Evolutionary conservation across 2,888 invertebrate species (phyloP).

Genomic region (Malacosoma neustria): DNA sequence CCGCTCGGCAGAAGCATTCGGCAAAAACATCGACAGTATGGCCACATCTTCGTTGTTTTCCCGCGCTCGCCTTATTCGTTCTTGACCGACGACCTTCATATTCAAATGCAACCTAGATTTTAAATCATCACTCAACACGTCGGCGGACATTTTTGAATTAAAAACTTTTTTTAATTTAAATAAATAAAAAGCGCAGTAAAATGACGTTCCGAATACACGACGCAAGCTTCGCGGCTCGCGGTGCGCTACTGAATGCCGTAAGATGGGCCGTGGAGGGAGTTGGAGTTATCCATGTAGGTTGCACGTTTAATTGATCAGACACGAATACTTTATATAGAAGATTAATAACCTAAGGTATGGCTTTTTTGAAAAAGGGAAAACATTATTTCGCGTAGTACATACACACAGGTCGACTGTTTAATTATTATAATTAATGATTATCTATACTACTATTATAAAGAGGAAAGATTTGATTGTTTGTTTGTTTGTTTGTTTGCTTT

Average conservation of each 20-base stretch:
- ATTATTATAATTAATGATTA: too few species aligned
- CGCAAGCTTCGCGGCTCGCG: slow-evolving; percentile 61
- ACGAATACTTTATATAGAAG: slow-evolving; percentile 33
- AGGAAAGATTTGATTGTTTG: too few species aligned
- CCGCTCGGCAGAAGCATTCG: slow-evolving; percentile 76
- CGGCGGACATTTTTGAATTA: slow-evolving; percentile 77
- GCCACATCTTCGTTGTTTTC: slow-evolving; percentile 92
- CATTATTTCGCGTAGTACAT: too few species aligned
- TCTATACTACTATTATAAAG: too few species aligned
- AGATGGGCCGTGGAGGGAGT: slow-evolving; percentile 24
- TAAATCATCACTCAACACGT: slow-evolving; percentile 86
- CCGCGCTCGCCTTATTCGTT: slow-evolving; percentile 84
- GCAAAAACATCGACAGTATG: slow-evolving; percentile 88
- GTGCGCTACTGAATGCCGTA: slow-evolving; percentile 44
- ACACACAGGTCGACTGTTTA: too few species aligned
- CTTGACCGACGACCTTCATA: slow-evolving; percentile 88
- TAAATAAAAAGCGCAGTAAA: slow-evolving; percentile 29
- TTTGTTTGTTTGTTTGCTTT: too few species aligned
- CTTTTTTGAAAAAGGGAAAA: too few species aligned
- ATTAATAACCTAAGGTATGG: slow-evolving; percentile 11
- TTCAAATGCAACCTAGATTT: slow-evolving; percentile 82
- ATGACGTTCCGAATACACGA: slow-evolving; percentile 28
- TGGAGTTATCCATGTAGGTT: slow-evolving; percentile 41
- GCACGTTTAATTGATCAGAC: slow-evolving; percentile 52
- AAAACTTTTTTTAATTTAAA: slow-evolving; percentile 8